Conservation (phyloP, 2,888 invertebrate species). For the Anthoptus insignis region DNA sequence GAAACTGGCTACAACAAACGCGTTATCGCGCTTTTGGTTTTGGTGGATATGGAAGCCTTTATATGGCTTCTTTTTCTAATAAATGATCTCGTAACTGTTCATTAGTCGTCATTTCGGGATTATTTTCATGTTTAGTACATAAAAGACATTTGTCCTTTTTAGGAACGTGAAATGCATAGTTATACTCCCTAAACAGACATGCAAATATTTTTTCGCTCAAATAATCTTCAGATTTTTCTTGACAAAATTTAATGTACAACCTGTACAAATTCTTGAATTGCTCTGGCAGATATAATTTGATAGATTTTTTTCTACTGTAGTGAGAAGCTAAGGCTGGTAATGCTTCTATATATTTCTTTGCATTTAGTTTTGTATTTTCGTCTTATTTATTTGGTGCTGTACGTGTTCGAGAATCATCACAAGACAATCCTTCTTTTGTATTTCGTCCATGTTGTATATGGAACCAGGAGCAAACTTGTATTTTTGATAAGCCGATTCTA, state of each 20-base stretch:
- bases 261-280: background rate
- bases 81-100: background rate
- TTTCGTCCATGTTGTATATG: too few relatives aligned
- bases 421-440: background rate
- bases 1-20: background rate
- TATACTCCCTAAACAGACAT: background rate
- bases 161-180: background rate
- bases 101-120: background rate
- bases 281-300: slow-evolving; percentile 26
- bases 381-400: background rate
- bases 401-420: too few relatives aligned
- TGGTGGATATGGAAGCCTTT: background rate
- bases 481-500: too few relatives aligned
- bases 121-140: background rate
- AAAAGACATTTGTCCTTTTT: background rate
- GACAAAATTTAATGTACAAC: background rate
- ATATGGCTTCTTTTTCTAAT: background rate
- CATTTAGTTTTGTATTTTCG: background rate
- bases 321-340: slow-evolving; percentile 31
- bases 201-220: background rate
- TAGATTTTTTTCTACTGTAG: slow-evolving; percentile 25
- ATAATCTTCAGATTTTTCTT: background rate
- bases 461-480: too few relatives aligned
- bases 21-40: background rate
- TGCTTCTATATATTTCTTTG: background rate